Percentiles rank a stretch among this genome's conserved stretches.
phyloP scores from a whole-genome alignment of 2,888 invertebrate species.

The Meiosimyza platycephala region DNA sequence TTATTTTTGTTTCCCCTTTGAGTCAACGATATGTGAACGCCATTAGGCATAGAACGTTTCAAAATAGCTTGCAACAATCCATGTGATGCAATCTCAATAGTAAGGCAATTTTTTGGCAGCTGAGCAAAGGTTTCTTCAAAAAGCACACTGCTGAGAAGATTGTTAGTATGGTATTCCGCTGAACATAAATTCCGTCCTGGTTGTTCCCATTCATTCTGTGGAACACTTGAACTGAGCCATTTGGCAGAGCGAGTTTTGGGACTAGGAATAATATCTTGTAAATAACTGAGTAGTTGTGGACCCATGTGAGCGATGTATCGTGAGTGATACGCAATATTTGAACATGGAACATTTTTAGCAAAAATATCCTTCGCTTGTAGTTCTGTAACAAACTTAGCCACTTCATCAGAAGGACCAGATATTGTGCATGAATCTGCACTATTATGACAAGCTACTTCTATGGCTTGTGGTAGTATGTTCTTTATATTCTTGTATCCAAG shows the following conservation, averaged over 20 bases:
- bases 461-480: conserved; percentile 76
- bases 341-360: conserved; percentile 83
- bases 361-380: conserved; percentile 78
- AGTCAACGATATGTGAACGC: conserved; percentile 72
- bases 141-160: conserved; percentile 73
- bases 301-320: conserved; percentile 78
- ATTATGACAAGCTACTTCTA: conserved; percentile 89
- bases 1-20: conserved; percentile 70
- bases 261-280: conserved; percentile 73
- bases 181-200: conserved; percentile 73
- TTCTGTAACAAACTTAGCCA: conserved; percentile 74
- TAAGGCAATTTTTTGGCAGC: conserved; percentile 73
- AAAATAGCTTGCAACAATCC: conserved; percentile 75
- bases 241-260: conserved; percentile 76
- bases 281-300: conserved; percentile 73
- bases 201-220: conserved; percentile 76
- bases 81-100: conserved; percentile 77
- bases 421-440: conserved; percentile 87
- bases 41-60: conserved; percentile 70
- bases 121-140: conserved; percentile 73
- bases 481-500: conserved; percentile 70
- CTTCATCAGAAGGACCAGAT: conserved; percentile 80
- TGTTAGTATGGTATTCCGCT: conserved; percentile 89
- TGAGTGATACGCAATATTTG: conserved; percentile 90
- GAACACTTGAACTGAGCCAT: conserved; percentile 88